Conservation (phyloP, 2,113 vertebrate genomes). For the Trochalopteron elliotii region DNA sequence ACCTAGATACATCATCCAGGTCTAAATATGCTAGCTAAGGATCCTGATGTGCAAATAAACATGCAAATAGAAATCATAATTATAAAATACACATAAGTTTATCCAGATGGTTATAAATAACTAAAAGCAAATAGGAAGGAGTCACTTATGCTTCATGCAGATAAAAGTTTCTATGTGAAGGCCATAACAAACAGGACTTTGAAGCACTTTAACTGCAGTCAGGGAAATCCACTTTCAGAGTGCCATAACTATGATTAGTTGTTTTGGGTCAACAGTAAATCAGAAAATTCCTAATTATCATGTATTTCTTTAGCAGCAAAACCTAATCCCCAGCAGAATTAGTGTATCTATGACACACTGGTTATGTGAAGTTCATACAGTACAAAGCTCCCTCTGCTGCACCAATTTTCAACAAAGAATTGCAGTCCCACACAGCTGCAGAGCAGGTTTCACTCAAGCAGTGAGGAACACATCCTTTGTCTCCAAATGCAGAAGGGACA, state of each 20-base stretch:
- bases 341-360: not conserved
- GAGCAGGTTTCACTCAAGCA: not conserved
- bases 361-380: not conserved
- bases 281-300: not conserved
- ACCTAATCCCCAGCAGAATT: not conserved
- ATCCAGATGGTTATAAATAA: not conserved
- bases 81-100: not conserved
- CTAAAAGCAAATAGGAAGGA: not conserved
- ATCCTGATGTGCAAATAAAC: not conserved
- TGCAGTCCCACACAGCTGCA: not conserved
- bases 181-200: not conserved
- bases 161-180: not conserved
- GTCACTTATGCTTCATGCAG: not conserved
- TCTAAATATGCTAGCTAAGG: not conserved
- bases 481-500: conserved; percentile 47
- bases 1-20: not conserved
- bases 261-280: not conserved
- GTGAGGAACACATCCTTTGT: not conserved
- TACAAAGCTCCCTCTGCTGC: not conserved
- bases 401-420: not conserved
- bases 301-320: not conserved
- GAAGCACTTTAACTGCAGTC: not conserved
- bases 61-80: not conserved
- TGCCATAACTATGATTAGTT: not conserved
- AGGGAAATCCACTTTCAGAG: not conserved